Base-by-base conservation (phyloP, 2,888 invertebrate genomes). In the Aphodius granarius region DNA sequence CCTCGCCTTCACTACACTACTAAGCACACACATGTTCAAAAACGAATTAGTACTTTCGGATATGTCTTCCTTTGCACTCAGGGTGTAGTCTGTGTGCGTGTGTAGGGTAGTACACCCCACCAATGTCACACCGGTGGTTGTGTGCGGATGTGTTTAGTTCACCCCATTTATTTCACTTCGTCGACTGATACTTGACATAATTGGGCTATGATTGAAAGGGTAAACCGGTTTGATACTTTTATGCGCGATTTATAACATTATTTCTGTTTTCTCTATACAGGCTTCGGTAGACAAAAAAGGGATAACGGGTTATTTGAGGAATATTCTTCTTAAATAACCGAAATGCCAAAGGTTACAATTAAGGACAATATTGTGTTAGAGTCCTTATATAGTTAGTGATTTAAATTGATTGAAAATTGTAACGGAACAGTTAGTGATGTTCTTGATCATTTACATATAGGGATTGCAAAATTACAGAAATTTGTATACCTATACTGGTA, bases 21-120 rank as follows among this genome's bases (percentile, higher is more conserved):
- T 75, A 75, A 76, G 75, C 77, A 75, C 79, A 74, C 79, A 80
- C 80, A 80, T 80, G 80, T 80, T 78, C 79, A 77, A 79, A 78
- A 76, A 79, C 75, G 78, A 78, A 79, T 79, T 79, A 79, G 75
- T 68, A 68, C 68, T 68, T 68, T 68, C 20, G 20, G 68, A 68
- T 68, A 21, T 68, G 20, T 22, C 68, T 16, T 66, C 66, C 16
- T 20, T 66, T 20, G 13, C 43, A 43, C 43, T 9, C 9, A 3
- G 43, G 43, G 43, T 6, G 13, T 0, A 43, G 43, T 13, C 3
- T 1, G 43, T 2, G 2, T 43, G 13, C 13, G 13, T 43, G 6
- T 43, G 43, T 6, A 43, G 9, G 43, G 6, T 9, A 43, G 43
- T 43, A 1, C 43, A 43, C 9, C 43, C 43, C 43, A 43, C 13